These are phyloP conservation scores for Agelas oroides DNA, from an alignment of 37 sponge, comb jelly and placozoan genomes.

Conservation along the genomic window DNA sequence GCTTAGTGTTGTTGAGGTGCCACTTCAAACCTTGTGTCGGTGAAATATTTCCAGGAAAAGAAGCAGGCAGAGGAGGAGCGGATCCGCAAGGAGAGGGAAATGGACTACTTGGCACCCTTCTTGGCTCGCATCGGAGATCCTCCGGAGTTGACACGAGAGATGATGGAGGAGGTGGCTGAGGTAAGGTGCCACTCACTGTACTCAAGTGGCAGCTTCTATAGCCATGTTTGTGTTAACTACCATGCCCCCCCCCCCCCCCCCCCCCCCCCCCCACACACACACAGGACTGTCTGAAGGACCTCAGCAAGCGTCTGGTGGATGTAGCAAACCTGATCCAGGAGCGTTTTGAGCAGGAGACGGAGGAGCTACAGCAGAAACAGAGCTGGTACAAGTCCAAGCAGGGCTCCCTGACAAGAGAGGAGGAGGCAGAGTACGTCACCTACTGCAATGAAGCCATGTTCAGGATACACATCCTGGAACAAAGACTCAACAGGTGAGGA, in stretches of 20 bases:
- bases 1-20: not conserved
- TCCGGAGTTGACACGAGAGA: conserved; percentile 25
- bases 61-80: conserved; percentile 86
- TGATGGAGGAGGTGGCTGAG: conserved; percentile 61
- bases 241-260: no score
- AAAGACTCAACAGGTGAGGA: conserved; percentile 83
- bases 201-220: no score
- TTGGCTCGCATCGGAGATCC: conserved; percentile 91
- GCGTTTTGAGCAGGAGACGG: conserved; percentile 92
- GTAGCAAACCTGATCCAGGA: conserved; percentile 91
- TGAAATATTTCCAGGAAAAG: conserved; percentile 45
- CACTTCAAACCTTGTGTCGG: no score
- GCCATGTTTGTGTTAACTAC: no score
- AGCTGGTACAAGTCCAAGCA: conserved; percentile 92
- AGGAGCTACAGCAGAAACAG: conserved; percentile 87
- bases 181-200: not conserved
- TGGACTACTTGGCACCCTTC: conserved; percentile 96
- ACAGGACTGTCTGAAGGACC: conserved; percentile 83
- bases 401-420: conserved; percentile 78
- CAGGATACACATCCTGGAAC: conserved; percentile 94
- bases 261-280: no score
- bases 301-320: conserved; percentile 81
- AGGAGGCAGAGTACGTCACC: conserved; percentile 89
- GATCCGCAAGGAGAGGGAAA: conserved; percentile 89
- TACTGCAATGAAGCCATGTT: conserved; percentile 95